Percentiles rank a stretch among this genome's conserved stretches.
These are phyloP conservation scores for Trissonchulus sp. DNA, from an alignment of 2,888 invertebrate species.

Conservation along the genomic window DNA sequence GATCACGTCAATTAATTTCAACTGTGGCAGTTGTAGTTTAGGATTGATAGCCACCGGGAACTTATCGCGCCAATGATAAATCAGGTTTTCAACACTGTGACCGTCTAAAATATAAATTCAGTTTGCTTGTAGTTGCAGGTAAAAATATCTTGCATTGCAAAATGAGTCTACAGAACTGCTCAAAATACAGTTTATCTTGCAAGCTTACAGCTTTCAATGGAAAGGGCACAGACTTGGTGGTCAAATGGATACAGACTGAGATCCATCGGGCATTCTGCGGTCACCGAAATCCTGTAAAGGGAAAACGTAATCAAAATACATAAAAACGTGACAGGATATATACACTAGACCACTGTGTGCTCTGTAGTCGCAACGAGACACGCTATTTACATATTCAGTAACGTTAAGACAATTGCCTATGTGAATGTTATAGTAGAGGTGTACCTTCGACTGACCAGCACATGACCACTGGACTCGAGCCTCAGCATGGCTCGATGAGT, in stretches of 20 bases:
- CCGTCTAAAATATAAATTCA: constrained; percentile 42
- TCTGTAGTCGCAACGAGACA: too few relatives aligned
- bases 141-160: too few relatives aligned
- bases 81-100: constrained; percentile 46
- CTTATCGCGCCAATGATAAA: constrained; percentile 43
- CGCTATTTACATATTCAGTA: too few relatives aligned
- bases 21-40: background rate
- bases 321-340: too few relatives aligned
- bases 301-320: background rate
- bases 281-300: constrained; percentile 39
- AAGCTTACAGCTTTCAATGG: constrained; percentile 48
- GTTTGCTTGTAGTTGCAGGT: too few relatives aligned
- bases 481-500: constrained; percentile 47
- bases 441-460: constrained; percentile 14
- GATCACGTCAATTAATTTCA: background rate
- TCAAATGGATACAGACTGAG: constrained; percentile 48
- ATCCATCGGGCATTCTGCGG: constrained; percentile 50
- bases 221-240: constrained; percentile 46
- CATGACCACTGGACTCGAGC: constrained; percentile 31
- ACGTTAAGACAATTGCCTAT: too few relatives aligned
- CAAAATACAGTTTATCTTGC: too few relatives aligned
- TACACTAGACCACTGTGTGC: too few relatives aligned
- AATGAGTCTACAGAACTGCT: too few relatives aligned
- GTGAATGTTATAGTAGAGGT: too few relatives aligned
- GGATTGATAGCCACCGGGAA: background rate